Evolutionary conservation across 2,888 invertebrate genomes (phyloP).

Genomic region (Holacanthella duospinosa): DNA sequence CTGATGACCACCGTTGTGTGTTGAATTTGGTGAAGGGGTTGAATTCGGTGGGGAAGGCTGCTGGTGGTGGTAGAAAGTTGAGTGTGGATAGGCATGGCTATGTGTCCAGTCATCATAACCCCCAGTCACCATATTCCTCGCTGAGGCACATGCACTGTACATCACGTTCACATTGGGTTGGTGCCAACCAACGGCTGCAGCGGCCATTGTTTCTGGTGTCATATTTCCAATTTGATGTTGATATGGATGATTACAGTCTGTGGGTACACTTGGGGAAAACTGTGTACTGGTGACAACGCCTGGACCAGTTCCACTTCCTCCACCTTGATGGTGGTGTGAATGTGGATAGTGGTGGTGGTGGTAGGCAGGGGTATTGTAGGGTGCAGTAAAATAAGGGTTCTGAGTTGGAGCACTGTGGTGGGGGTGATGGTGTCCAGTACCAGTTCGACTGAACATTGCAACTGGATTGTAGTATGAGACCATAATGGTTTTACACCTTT

Average conservation of each 20-base stretch:
- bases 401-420: conserved; percentile 35
- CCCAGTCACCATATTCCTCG: conserved; percentile 12
- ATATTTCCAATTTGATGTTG: conserved; percentile 32
- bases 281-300: conserved; percentile 28
- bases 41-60: conserved; percentile 35
- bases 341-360: conserved; percentile 13
- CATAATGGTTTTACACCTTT: too few species aligned
- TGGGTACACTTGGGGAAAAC: conserved; percentile 32
- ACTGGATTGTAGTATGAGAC: conserved; percentile 36
- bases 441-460: conserved; percentile 35
- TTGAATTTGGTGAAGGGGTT: conserved; percentile 36
- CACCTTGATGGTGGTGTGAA: conserved; percentile 19
- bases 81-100: conserved; percentile 16
- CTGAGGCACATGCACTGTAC: conserved; percentile 33
- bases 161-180: conserved; percentile 13
- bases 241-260: conserved; percentile 32
- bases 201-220: conserved; percentile 27
- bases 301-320: conserved; percentile 17
- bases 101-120: conserved; percentile 20
- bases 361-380: conserved; percentile 12
- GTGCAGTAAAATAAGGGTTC: conserved; percentile 34
- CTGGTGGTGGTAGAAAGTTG: conserved; percentile 36
- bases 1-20: conserved; percentile 15
- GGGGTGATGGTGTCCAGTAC: conserved; percentile 30
- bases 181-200: conserved; percentile 26